A percentile compares a stretch with the other conserved stretches of the same genome.
phyloP scores from a whole-genome alignment of 2,888 invertebrate species.

The Lydus trimaculatus region DNA sequence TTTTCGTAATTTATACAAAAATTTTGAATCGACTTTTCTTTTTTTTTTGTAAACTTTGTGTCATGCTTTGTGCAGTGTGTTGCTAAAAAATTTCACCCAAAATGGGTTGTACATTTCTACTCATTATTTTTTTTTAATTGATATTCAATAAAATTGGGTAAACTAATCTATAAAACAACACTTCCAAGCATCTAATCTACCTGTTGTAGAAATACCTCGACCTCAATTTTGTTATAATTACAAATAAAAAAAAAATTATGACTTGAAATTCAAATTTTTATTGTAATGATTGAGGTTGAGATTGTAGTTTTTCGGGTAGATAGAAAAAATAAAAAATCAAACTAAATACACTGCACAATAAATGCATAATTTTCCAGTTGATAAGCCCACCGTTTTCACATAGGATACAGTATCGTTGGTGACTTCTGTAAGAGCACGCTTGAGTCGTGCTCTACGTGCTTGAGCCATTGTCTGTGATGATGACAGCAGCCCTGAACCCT shows the following conservation, averaged over 20 bases:
- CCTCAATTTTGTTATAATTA: constrained; percentile 9
- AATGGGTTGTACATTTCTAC: background rate
- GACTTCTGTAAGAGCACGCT: constrained; percentile 89
- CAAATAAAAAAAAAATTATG: background rate
- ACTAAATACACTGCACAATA: constrained; percentile 29
- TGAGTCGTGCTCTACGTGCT: constrained; percentile 83
- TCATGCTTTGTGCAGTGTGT: constrained; percentile 6
- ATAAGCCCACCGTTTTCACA: constrained; percentile 80
- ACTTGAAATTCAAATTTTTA: background rate
- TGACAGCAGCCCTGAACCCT: constrained; percentile 83
- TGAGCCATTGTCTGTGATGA: constrained; percentile 91
- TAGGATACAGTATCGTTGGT: constrained; percentile 87
- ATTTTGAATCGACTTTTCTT: background rate
- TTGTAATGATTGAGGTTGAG: constrained; percentile 13
- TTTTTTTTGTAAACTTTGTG: background rate
- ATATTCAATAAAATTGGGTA: background rate
- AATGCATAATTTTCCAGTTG: constrained; percentile 37
- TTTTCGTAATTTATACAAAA: background rate
- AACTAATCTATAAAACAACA: constrained; percentile 7
- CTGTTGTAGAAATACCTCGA: background rate
- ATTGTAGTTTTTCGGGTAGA: constrained; percentile 45
- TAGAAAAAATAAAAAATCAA: constrained; percentile 45
- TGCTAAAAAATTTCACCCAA: background rate
- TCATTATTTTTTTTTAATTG: background rate
- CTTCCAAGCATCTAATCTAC: constrained; percentile 8